Base-by-base conservation (phyloP, 2,797 vertebrate genomes). In the Echeneis naucrates region DNA sequence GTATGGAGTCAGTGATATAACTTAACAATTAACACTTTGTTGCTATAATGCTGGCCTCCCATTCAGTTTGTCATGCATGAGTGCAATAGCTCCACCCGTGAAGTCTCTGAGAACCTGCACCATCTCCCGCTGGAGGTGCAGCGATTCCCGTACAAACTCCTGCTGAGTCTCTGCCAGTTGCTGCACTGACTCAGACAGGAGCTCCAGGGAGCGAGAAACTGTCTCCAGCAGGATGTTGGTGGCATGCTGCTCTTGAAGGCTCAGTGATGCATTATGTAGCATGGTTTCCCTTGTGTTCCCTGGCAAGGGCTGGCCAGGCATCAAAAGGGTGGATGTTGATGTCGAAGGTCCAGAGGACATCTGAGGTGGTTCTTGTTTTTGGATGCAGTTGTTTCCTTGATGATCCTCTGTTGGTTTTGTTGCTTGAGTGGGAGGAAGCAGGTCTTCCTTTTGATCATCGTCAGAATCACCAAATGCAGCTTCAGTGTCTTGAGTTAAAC, bases 111-210 rank as follows among this genome's bases (percentile, higher is more conserved):
- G 91, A 75, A 95, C 93, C 73, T 94, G 93, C 65, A 95, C 92
- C 0, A 93, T 95, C 74, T 95, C 94, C 23, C 94, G 82, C 87
- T 95, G 95, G 62, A 95, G 90, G 76, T 91, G 92, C 82, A 95
- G 81, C 0, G 95, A 94, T 74, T 95, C 94, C 0, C 92, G 92
- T 23, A 93, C 92, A 72, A 95, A 95, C 81, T 95, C 93, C 87
- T 95, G 94, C 87, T 95, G 95, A 1, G 94, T 95, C 88, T 95
- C 94, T 1, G 92, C 93, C 54, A 95, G 89, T 91, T 95, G 94
- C 90, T 95, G 94, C 80, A 95, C 90, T 0, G 95, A 95, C 88
- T 95, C 94, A 0, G 95, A 91, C 77, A 95, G 90, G n/a, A 95
- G 92, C 89, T 95, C 94, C 40, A 95, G 87, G 3, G 95, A 95